Conservation (phyloP, 2,888 invertebrate species). For the Caenorhabditis becei region DNA sequence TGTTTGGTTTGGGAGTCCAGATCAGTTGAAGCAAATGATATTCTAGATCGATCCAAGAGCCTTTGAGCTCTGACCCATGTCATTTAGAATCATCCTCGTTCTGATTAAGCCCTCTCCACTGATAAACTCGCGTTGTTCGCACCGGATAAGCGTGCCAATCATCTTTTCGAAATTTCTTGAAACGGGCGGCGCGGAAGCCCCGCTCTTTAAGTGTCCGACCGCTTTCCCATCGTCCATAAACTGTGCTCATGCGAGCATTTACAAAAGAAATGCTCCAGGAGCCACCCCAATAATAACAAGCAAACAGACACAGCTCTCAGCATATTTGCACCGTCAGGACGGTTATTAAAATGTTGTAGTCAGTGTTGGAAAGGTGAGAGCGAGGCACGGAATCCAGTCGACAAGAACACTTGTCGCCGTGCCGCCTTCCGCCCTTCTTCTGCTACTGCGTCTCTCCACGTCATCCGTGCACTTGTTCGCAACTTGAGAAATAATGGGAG, state of each 20-base stretch:
- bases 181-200: conserved; percentile 47
- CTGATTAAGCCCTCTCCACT: neutral
- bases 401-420: conserved; percentile 55
- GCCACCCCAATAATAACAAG: conserved; percentile 56
- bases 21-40: too few species aligned
- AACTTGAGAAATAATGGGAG: conserved; percentile 45
- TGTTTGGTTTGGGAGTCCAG: too few species aligned
- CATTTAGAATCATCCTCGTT: too few species aligned
- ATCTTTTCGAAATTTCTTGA: conserved; percentile 35
- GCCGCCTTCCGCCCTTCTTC: conserved; percentile 19
- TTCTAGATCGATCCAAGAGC: too few species aligned
- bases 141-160: conserved; percentile 17
- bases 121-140: neutral
- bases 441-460: conserved; percentile 24
- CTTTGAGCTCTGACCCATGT: too few species aligned
- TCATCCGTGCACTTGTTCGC: conserved; percentile 41
- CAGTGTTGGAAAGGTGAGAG: conserved; percentile 24
- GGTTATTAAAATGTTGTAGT: conserved; percentile 47
- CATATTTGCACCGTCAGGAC: conserved; percentile 42
- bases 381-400: conserved; percentile 39
- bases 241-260: conserved; percentile 55
- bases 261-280: conserved; percentile 57
- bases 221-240: conserved; percentile 47
- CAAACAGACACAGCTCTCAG: conserved; percentile 49
- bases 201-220: conserved; percentile 42